Evolutionary conservation across 2,797 vertebrate genomes (phyloP).

Genomic region (Sparidentex hasta): DNA sequence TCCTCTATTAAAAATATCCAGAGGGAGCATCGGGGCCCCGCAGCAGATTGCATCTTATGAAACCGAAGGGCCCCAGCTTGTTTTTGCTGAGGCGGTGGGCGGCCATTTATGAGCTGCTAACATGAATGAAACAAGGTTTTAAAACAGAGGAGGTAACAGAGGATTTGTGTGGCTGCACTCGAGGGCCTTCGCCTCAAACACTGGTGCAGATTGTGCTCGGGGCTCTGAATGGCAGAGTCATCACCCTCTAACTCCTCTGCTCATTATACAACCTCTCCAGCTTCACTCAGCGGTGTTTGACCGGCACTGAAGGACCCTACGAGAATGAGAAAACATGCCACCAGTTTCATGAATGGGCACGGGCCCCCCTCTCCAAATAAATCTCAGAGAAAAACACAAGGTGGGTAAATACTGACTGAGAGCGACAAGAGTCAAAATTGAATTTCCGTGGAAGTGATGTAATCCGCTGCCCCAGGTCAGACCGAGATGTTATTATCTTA

Average conservation of each 20-base stretch:
- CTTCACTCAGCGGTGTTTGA: constrained; percentile 58
- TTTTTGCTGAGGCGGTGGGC: constrained; percentile 72
- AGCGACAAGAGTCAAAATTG: constrained; percentile 74
- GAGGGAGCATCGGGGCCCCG: constrained; percentile 28
- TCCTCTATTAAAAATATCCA: constrained; percentile 28
- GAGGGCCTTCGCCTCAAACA: constrained; percentile 56
- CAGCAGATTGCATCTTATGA: constrained; percentile 46
- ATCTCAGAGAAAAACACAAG: constrained; percentile 34
- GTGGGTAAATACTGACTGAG: constrained; percentile 51
- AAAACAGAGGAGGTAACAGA: constrained; percentile 73
- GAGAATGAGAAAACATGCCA: constrained; percentile 43
- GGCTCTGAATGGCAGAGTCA: constrained; percentile 57
- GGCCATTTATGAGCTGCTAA: constrained; percentile 82
- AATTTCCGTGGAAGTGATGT: constrained; percentile 83
- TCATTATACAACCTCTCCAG: constrained; percentile 61
- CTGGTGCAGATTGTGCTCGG: constrained; percentile 64
- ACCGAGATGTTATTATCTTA: constrained; percentile 81
- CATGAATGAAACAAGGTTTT: constrained; percentile 78
- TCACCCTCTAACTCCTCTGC: constrained; percentile 69
- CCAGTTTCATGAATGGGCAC: constrained; percentile 65
- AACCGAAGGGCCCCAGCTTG: constrained; percentile 53
- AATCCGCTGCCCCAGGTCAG: constrained; percentile 73
- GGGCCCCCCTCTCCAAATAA: constrained; percentile 36
- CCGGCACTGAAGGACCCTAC: constrained; percentile 42
- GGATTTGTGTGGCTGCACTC: constrained; percentile 70